Conservation (phyloP, 2,113 vertebrate genomes). For the Herpailurus yagouaroundi region DNA sequence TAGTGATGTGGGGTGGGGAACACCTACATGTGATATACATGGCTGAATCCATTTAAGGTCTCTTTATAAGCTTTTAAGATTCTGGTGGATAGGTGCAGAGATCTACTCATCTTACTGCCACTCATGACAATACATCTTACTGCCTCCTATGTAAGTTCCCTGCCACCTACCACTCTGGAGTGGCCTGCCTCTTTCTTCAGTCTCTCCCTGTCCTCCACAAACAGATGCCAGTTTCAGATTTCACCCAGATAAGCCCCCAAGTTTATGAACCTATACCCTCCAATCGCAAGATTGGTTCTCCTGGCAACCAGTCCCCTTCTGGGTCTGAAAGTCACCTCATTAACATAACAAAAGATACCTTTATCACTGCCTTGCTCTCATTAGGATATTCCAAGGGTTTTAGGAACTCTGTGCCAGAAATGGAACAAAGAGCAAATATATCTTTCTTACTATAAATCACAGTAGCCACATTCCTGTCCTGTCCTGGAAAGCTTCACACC, state of each 20-base stretch:
- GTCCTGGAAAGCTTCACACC: background rate
- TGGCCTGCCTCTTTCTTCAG: background rate
- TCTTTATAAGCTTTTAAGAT: background rate
- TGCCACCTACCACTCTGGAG: background rate
- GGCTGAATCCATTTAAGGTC: background rate
- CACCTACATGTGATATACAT: background rate
- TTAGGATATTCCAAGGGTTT: background rate
- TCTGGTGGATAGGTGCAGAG: background rate
- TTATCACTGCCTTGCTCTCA: background rate
- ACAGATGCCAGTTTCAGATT: background rate
- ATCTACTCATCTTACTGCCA: background rate
- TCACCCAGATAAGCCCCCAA: background rate
- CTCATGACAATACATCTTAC: background rate
- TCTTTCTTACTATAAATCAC: background rate
- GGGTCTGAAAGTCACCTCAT: background rate
- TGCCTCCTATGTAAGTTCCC: background rate
- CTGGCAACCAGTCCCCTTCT: background rate
- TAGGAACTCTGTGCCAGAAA: background rate
- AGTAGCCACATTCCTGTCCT: background rate
- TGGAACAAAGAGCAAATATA: background rate
- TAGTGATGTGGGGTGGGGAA: background rate
- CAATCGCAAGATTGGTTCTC: background rate
- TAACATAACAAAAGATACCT: background rate
- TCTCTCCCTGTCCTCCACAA: background rate
- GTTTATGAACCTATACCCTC: background rate